Conservation (phyloP, 2,888 invertebrate species). For the Drosophila stalkeri region DNA sequence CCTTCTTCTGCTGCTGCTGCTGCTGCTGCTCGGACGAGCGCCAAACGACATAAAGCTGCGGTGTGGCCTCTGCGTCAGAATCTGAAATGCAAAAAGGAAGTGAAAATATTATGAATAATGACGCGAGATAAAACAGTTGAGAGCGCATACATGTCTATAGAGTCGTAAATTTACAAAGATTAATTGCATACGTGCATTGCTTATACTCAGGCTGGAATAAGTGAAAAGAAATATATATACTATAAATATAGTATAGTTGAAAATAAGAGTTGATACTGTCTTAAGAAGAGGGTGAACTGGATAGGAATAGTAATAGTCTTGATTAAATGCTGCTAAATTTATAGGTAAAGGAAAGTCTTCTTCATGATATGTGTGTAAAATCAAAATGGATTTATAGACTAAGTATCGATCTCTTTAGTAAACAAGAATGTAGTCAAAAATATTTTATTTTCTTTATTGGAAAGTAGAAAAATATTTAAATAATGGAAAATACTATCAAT, state of each 20-base stretch:
- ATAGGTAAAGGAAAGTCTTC: too few relatives aligned
- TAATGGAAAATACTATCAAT: too few relatives aligned
- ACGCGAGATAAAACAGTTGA: background rate
- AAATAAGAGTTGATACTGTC: background rate
- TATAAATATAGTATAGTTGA: too few relatives aligned
- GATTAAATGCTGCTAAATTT: too few relatives aligned
- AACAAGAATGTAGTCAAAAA: too few relatives aligned
- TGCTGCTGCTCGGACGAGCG: slow-evolving; percentile 70
- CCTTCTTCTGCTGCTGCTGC: slow-evolving; percentile 57
- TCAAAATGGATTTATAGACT: too few relatives aligned
- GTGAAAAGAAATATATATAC: too few relatives aligned
- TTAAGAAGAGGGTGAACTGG: background rate
- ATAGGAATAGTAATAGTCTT: background rate
- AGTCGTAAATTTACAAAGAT: background rate
- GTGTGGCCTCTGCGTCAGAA: slow-evolving; percentile 57
- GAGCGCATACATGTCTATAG: background rate
- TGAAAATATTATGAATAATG: slow-evolving; percentile 21
- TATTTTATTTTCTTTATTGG: too few relatives aligned
- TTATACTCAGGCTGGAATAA: background rate
- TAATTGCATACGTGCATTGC: background rate
- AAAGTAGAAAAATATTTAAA: too few relatives aligned
- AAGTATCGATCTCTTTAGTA: too few relatives aligned
- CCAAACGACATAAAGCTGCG: slow-evolving; percentile 82
- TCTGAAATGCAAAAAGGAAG: slow-evolving; percentile 19
- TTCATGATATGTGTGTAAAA: too few relatives aligned